phyloP scores from a whole-genome alignment of 1,140 invertebrate species.

The Chironomus striatipennis region DNA sequence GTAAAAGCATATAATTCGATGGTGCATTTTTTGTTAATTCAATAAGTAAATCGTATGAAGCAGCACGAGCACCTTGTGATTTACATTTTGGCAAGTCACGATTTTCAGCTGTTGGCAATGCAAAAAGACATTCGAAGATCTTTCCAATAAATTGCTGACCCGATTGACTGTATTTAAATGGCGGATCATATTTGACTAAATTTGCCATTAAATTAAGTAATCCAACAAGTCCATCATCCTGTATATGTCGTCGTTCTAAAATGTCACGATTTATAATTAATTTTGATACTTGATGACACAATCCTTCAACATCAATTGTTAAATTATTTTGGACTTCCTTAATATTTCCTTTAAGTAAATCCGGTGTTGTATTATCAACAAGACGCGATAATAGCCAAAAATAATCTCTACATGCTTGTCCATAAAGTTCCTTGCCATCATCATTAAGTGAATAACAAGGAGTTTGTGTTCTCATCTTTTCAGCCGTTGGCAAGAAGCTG shows the following conservation, averaged over 20 bases:
- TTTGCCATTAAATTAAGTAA: conserved; percentile 78
- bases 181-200: conserved; percentile 77
- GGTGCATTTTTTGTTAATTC: conserved; percentile 75
- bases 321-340: conserved; percentile 46
- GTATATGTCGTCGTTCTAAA: conserved; percentile 68
- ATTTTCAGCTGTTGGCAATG: conserved; percentile 73
- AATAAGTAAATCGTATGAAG: conserved; percentile 82
- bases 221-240: conserved; percentile 85
- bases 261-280: conserved; percentile 69
- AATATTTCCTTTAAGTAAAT: conserved; percentile 59
- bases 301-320: conserved; percentile 59
- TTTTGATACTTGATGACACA: conserved; percentile 65
- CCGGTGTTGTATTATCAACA: conserved; percentile 73
- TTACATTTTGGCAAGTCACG: conserved; percentile 88
- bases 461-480: conserved; percentile 69
- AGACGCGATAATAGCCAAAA: conserved; percentile 85
- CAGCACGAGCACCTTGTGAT: conserved; percentile 74
- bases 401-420: conserved; percentile 86
- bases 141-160: conserved; percentile 64
- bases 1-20: conserved; percentile 78
- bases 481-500: conserved; percentile 68
- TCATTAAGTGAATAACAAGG: conserved; percentile 53
- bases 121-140: conserved; percentile 83
- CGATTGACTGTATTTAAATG: conserved; percentile 71
- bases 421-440: conserved; percentile 84